phyloP scores from a whole-genome alignment of 30 jellyfish, hydroid and myxozoan species.

The Hydractinia echinata region DNA sequence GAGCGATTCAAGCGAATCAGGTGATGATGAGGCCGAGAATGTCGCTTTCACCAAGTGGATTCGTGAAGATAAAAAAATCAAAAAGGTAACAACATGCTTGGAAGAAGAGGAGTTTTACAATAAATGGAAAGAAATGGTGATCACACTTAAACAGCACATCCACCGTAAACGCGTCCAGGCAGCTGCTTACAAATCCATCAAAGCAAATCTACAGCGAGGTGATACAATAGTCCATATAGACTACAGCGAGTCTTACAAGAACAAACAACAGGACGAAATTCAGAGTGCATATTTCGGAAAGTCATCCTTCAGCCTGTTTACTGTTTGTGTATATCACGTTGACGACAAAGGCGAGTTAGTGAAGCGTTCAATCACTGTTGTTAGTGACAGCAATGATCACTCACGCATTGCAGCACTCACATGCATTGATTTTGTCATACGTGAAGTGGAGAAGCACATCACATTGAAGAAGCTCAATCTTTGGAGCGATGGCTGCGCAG shows the following conservation, averaged over 20 bases:
- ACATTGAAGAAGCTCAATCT: neutral
- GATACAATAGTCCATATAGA: neutral
- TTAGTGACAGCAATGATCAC: slow-evolving; percentile 4
- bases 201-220: neutral
- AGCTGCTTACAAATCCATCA: neutral
- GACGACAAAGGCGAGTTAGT: neutral
- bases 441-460: neutral
- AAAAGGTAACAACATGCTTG: neutral
- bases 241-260: neutral
- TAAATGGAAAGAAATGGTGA: neutral
- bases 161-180: slow-evolving; percentile 42
- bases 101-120: neutral
- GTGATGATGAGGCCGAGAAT: neutral
- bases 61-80: neutral
- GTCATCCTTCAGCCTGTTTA: slow-evolving; percentile 5
- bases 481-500: too few relatives aligned
- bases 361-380: neutral
- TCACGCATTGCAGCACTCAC: slow-evolving; percentile 3
- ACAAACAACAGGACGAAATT: neutral
- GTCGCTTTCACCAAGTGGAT: neutral
- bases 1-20: too few relatives aligned
- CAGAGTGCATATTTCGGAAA: neutral
- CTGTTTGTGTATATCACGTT: slow-evolving; percentile 1
- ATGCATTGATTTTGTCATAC: neutral
- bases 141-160: slow-evolving; percentile 22